Evolutionary conservation across 2,113 vertebrate genomes (phyloP), one percentile per base, ranked within the genome.

Genomic region (Hipposideros armiger): DNA sequence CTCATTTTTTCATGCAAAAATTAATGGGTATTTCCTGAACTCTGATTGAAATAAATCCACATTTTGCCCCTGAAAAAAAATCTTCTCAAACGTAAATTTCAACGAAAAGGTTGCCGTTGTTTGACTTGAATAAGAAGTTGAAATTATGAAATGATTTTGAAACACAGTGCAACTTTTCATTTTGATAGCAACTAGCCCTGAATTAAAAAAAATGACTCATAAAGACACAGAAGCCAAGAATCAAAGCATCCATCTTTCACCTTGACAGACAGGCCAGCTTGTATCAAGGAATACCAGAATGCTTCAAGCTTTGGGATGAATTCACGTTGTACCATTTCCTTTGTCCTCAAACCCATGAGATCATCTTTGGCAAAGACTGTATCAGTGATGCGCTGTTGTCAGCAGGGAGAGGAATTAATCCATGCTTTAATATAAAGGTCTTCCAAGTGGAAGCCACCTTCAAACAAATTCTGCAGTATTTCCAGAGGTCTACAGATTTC

Each of bases 281-380:
- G 14, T 74, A 50, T 84, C 82, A 84, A 94, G 54, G 90, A 95
- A 82, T 26, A 50, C 5, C 40, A 78, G 78, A 91, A 89, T 52
- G 73, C 20, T 24, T 90, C 78, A 94, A 87, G 73, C 74, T 64
- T 73, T 78, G 58, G 36, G 50, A 0, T 74, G 77, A 94, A 97
- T 96, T 96, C 85, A 80, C 74, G 56, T 67, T 93, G 85, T 58
- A 86, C 82, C 42, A 28, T 82, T 96, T 91, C 40, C 91, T 97
- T 91, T 97, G 91, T 95, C 93, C 97, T 96, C 69, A 87, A 74
- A 80, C 40, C 86, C 54, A 80, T 98, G 97, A 98, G 93, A 96
- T 98, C 97, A 98, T 97, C 95, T 93, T 96, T 98, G 97, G 97
- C 97, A 97, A 94, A 83, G 76, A 80, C 88, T 88, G 10, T 67